phyloP scores from a whole-genome alignment of 2,113 vertebrate species.

The Ammodytes marinus region DNA sequence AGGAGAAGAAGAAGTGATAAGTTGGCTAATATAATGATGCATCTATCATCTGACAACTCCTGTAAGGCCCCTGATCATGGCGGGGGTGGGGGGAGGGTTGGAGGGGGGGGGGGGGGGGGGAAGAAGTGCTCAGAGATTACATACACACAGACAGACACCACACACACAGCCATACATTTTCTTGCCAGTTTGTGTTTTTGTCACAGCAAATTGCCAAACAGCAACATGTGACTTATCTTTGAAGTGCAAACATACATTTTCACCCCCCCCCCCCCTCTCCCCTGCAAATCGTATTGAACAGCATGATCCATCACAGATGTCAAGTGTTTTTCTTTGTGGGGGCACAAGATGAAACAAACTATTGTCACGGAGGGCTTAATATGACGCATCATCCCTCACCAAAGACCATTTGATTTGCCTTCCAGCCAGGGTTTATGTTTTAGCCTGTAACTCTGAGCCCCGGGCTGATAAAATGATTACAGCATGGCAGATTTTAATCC shows the following conservation, averaged over 20 bases:
- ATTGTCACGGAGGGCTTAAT: conserved; percentile 52
- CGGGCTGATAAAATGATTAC: conserved; percentile 64
- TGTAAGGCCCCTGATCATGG: conserved; percentile 34
- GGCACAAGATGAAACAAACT: conserved; percentile 54
- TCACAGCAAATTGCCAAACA: conserved; percentile 31
- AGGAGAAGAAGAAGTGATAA: conserved; percentile 10
- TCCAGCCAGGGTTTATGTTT: conserved; percentile 37
- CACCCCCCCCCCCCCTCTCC: neutral
- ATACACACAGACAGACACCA: conserved; percentile 20
- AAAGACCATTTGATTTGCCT: conserved; percentile 66
- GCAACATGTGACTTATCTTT: conserved; percentile 40
- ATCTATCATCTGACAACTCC: conserved; percentile 44
- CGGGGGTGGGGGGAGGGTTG: neutral
- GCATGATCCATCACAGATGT: conserved; percentile 47
- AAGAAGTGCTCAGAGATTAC: conserved; percentile 27
- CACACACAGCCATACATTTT: conserved; percentile 32
- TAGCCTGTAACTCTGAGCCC: conserved; percentile 50
- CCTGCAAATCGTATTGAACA: conserved; percentile 23
- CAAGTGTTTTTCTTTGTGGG: conserved; percentile 51
- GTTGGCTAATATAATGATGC: conserved; percentile 33
- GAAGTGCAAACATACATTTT: conserved; percentile 26
- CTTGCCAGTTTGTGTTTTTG: conserved; percentile 41
- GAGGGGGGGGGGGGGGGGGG: neutral
- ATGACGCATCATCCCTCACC: conserved; percentile 51
- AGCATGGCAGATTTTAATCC: conserved; percentile 63